Evolutionary conservation across 2,797 vertebrate species (phyloP).

Genomic region (Chaunax sp.): DNA sequence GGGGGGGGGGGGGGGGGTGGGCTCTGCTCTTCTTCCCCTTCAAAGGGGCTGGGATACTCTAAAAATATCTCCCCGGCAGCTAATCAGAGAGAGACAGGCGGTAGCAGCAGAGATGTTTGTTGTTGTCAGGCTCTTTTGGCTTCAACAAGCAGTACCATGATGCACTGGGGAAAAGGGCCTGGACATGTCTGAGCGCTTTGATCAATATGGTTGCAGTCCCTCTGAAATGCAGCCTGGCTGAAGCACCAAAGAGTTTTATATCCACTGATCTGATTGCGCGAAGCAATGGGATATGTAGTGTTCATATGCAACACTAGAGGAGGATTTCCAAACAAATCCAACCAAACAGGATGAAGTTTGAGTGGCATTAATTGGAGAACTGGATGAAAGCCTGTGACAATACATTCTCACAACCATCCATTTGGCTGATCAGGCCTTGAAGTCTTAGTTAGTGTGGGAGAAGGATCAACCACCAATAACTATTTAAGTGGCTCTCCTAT

Average conservation of each 20-base stretch:
- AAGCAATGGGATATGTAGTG: slow-evolving; percentile 41
- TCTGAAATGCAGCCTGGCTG: slow-evolving; percentile 72
- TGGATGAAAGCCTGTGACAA: slow-evolving; percentile 60
- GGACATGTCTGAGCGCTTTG: slow-evolving; percentile 74
- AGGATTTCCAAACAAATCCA: slow-evolving; percentile 49
- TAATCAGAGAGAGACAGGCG: slow-evolving; percentile 71
- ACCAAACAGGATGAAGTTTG: slow-evolving; percentile 52
- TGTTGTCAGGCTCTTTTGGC: slow-evolving; percentile 77
- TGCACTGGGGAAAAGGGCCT: slow-evolving; percentile 70
- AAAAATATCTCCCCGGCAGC: slow-evolving; percentile 80
- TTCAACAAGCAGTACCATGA: slow-evolving; percentile 68
- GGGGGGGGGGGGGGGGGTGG: slow-evolving; percentile 34
- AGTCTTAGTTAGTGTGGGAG: slow-evolving; percentile 32
- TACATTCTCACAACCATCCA: slow-evolving; percentile 42
- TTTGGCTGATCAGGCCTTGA: slow-evolving; percentile 49
- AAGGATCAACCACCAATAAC: slow-evolving; percentile 41
- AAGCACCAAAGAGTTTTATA: slow-evolving; percentile 63
- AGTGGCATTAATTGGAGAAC: slow-evolving; percentile 71
- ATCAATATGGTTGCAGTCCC: slow-evolving; percentile 74
- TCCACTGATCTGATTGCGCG: slow-evolving; percentile 64
- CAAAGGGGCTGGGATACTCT: slow-evolving; percentile 74
- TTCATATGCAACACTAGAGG: slow-evolving; percentile 41
- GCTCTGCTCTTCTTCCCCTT: slow-evolving; percentile 66
- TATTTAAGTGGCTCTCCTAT: slow-evolving; percentile 32
- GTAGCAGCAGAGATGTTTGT: slow-evolving; percentile 75